Percentiles rank a stretch among this genome's conserved stretches.
Conservation (phyloP, 2,113 vertebrate genomes). For the Furnarius figulus region DNA sequence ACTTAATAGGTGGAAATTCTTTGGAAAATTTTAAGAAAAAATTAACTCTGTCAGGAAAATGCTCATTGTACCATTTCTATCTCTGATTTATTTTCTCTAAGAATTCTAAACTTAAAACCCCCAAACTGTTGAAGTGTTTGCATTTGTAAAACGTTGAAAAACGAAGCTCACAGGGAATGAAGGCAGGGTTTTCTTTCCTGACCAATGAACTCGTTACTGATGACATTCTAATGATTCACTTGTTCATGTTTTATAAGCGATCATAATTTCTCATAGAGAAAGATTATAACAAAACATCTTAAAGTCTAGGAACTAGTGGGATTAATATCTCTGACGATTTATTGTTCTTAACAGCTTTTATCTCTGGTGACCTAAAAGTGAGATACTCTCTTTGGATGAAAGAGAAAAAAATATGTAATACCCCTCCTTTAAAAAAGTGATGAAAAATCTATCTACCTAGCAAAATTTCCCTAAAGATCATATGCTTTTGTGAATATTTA, state of each 20-base stretch:
- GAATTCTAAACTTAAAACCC: neutral
- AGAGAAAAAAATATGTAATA: neutral
- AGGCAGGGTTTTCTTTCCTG: neutral
- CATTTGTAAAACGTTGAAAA: neutral
- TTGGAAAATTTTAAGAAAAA: slow-evolving; percentile 29
- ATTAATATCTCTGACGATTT: neutral
- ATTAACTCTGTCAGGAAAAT: neutral
- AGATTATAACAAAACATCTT: neutral
- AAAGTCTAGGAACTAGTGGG: neutral
- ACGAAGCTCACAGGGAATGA: neutral
- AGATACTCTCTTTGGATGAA: neutral
- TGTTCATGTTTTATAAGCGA: neutral
- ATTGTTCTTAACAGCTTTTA: neutral
- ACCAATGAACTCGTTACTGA: neutral
- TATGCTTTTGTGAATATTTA: neutral
- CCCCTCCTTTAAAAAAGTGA: neutral
- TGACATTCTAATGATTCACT: neutral
- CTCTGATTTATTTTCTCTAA: neutral
- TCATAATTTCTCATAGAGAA: neutral
- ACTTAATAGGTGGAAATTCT: slow-evolving; percentile 37
- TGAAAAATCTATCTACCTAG: neutral
- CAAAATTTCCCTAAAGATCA: neutral
- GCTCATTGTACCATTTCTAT: slow-evolving; percentile 8
- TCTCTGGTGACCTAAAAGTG: neutral
- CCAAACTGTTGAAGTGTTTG: neutral